Conservation (phyloP, 1,140 invertebrate genomes). For the Trichomalopsis sarcophagae region DNA sequence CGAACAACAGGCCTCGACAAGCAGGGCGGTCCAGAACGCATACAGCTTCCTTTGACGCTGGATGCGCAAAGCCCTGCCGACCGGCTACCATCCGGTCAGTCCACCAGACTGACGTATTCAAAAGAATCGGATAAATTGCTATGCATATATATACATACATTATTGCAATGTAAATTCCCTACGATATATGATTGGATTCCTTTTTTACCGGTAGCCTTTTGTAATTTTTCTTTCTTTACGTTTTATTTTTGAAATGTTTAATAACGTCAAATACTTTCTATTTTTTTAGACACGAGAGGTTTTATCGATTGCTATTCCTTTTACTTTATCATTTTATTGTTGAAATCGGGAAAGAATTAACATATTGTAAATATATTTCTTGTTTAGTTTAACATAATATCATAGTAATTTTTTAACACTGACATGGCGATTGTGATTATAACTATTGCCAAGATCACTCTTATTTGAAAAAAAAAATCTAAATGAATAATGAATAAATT, state of each 20-base stretch:
- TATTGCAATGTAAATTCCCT: conserved; percentile 10
- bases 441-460: neutral
- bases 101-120: conserved; percentile 60
- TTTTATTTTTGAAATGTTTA: conserved; percentile 45
- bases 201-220: neutral
- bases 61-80: conserved; percentile 65
- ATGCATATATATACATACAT: neutral
- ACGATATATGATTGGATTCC: neutral
- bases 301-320: neutral
- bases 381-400: neutral
- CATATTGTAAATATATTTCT: neutral
- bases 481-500: neutral
- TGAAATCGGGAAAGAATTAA: neutral
- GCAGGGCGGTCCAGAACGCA: conserved; percentile 82
- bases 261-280: neutral
- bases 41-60: conserved; percentile 83
- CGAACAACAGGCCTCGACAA: conserved; percentile 68
- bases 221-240: neutral
- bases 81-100: conserved; percentile 64
- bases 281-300: neutral
- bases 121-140: neutral
- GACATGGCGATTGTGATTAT: neutral
- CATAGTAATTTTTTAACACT: neutral
- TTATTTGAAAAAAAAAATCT: neutral
- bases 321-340: neutral